Evolutionary conservation across 2,888 invertebrate genomes (phyloP).

Genomic region (Pharmacophagus antenor): DNA sequence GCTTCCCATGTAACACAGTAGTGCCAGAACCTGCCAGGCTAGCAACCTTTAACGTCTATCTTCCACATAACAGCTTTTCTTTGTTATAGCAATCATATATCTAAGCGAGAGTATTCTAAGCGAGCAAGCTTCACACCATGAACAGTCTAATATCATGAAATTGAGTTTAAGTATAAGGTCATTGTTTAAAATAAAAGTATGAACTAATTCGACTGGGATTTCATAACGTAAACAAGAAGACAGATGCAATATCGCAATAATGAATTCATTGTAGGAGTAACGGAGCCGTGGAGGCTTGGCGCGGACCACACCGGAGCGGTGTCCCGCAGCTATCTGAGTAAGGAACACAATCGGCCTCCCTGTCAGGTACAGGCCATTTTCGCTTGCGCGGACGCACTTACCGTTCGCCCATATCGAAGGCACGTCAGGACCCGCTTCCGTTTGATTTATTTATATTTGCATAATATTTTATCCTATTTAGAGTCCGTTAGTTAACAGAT

Average conservation of each 20-base stretch:
- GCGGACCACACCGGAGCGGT: constrained; percentile 29
- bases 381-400: constrained; percentile 15
- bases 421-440: background rate
- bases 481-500: background rate
- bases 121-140: no score
- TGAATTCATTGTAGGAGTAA: constrained; percentile 20
- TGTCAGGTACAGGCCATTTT: constrained; percentile 32
- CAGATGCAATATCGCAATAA: background rate
- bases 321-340: constrained; percentile 34
- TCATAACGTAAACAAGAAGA: background rate
- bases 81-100: no score
- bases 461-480: background rate
- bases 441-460: constrained; percentile 19
- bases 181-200: no score
- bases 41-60: no score
- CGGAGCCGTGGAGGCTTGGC: constrained; percentile 9
- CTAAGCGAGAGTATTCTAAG: no score
- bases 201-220: background rate
- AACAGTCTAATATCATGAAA: no score
- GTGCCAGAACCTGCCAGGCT: no score
- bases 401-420: constrained; percentile 19
- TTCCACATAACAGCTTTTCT: no score
- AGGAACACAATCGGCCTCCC: constrained; percentile 33
- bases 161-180: no score
- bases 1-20: no score